These are phyloP conservation scores for Leptinotarsa tumamoca DNA, from an alignment of 2,888 invertebrate genomes.

Conservation along the genomic window DNA sequence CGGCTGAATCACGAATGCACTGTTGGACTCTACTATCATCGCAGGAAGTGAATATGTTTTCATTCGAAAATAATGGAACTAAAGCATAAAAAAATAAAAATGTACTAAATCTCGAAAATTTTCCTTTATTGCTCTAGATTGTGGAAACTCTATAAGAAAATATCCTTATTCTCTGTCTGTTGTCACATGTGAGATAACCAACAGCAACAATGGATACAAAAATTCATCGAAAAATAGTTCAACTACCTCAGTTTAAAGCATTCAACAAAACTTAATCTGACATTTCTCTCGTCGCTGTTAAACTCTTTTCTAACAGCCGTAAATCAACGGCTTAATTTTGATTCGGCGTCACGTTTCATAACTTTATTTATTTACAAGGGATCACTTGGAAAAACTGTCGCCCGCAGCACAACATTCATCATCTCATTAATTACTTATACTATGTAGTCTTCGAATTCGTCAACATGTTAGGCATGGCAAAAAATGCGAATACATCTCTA, in stretches of 20 bases:
- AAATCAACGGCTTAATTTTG: conserved; percentile 13
- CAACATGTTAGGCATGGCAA: conserved; percentile 7
- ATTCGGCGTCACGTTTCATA: conserved; percentile 20
- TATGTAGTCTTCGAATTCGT: conserved; percentile 11
- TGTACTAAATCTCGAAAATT: too few species aligned
- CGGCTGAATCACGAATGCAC: too few species aligned
- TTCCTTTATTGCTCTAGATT: too few species aligned
- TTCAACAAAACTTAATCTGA: background rate
- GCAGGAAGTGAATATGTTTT: too few species aligned
- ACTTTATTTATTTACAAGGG: conserved; percentile 14
- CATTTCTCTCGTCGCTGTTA: background rate
- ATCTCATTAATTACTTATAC: conserved; percentile 12
- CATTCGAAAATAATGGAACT: too few species aligned
- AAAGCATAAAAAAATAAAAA: too few species aligned
- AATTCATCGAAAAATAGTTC: too few species aligned
- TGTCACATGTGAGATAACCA: too few species aligned
- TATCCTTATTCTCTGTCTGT: too few species aligned
- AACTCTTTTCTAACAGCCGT: background rate
- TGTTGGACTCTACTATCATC: too few species aligned
- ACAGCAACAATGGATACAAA: too few species aligned
- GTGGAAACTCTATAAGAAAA: too few species aligned
- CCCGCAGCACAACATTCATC: conserved; percentile 21
- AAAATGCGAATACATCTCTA: conserved; percentile 14
- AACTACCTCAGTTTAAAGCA: background rate
- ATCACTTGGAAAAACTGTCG: conserved; percentile 5